Conservation (phyloP, 2,797 vertebrate species). For the Meriones psammophilus region DNA sequence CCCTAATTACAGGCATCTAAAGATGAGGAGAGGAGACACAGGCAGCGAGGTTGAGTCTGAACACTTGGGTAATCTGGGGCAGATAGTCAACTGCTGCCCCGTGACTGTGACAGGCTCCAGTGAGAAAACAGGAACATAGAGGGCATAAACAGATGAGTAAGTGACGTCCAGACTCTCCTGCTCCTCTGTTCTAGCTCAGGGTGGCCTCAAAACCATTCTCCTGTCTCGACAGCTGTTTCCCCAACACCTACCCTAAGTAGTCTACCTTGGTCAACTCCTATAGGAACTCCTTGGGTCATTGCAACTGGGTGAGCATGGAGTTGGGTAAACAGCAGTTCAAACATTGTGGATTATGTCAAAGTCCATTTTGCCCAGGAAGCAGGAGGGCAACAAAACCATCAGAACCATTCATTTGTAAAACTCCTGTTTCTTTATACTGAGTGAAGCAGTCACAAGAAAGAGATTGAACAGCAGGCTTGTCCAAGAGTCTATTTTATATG, state of each 20-base stretch:
- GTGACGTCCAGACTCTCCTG: not conserved
- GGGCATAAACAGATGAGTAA: not conserved
- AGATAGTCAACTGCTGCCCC: not conserved
- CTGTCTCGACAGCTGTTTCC: constrained; percentile 92
- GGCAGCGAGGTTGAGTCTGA: not conserved
- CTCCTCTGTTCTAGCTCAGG: not conserved
- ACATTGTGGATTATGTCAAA: not conserved
- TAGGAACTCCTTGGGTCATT: constrained; percentile 94
- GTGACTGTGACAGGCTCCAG: not conserved
- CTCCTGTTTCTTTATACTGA: not conserved
- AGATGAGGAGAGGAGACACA: not conserved
- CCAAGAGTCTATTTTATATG: not conserved
- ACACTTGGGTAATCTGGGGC: not conserved
- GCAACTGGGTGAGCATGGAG: constrained; percentile 86
- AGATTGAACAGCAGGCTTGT: not conserved
- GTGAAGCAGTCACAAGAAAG: not conserved
- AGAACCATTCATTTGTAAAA: not conserved
- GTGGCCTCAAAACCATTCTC: not conserved
- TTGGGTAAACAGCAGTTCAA: constrained; percentile 87
- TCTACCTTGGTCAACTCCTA: constrained; percentile 91
- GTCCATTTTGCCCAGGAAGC: not conserved
- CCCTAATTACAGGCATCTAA: not conserved
- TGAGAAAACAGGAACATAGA: not conserved
- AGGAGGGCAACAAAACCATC: not conserved
- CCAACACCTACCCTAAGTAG: constrained; percentile 93